Evolutionary conservation across 2,113 vertebrate species (phyloP).

Genomic region (Blennius ocellaris): DNA sequence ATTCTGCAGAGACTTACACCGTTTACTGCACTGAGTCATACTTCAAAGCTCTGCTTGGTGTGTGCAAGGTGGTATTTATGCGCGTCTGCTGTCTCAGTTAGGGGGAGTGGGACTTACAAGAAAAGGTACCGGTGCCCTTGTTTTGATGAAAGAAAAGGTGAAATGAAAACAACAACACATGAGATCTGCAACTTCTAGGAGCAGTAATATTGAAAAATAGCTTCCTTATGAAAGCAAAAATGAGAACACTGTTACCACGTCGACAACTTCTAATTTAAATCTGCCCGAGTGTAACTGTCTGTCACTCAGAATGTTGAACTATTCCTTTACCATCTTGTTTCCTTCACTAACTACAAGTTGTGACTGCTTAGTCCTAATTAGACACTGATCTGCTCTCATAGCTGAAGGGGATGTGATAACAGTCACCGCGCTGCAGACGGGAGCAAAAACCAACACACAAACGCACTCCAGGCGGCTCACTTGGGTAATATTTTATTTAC

Average conservation of each 20-base stretch:
- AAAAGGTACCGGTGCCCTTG: slow-evolving; percentile 18
- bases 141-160: slow-evolving; percentile 36
- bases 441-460: slow-evolving; percentile 36
- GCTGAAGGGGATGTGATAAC: neutral
- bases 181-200: neutral
- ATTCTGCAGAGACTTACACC: slow-evolving; percentile 60
- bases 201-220: neutral
- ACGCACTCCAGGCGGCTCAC: slow-evolving; percentile 62
- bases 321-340: neutral
- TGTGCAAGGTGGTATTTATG: slow-evolving; percentile 47
- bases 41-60: slow-evolving; percentile 64
- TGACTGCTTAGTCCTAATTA: slow-evolving; percentile 19
- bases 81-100: slow-evolving; percentile 57
- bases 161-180: slow-evolving; percentile 6
- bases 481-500: slow-evolving; percentile 89
- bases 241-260: too few relatives aligned
- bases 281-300: too few relatives aligned
- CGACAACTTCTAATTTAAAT: too few relatives aligned
- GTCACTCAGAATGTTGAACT: neutral
- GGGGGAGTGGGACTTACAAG: slow-evolving; percentile 21
- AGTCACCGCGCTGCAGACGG: neutral
- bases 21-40: slow-evolving; percentile 51
- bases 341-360: neutral
- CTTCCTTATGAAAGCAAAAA: too few relatives aligned
- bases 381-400: slow-evolving; percentile 4